Base-by-base conservation (phyloP, 2,113 vertebrate genomes). In the Geothlypis trichas region DNA sequence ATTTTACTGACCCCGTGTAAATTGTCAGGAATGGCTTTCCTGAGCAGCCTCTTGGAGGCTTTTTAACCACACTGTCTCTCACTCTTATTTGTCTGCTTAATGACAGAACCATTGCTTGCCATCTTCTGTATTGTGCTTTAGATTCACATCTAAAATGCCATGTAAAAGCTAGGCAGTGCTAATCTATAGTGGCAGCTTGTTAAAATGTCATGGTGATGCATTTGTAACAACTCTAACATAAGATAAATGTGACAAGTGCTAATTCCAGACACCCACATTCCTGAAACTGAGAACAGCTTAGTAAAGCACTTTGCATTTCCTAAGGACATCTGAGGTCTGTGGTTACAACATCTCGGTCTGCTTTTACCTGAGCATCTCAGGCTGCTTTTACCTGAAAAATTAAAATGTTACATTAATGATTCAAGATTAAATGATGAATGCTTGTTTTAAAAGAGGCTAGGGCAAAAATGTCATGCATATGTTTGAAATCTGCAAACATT, bases 171-270 rank as follows among this genome's bases (percentile, higher is more conserved):
- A 89, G 52, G 72, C 81, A 81, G 59, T 52, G 71, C 47, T 94
- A 78, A 90, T 93, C 76, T 93, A 42, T 89, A 77, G 71, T 89
- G 90, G 90, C 93, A 96, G 77, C 84, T 90, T 95, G 91, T 95
- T 92, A 84, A 96, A 96, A 81, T 89, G 94, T 91, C 55, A 15
- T 95, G 86, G 63, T 57, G 47, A 89, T 92, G 78, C 58, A 52
- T 95, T 95, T 94, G 57, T 93, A 96, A 91, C 72, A 46, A 89
- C 33, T 92, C 31, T 67, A 85, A 92, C 55, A 63, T 77, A 95
- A 90, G 91, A 95, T 74, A 95, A 94, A 94, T 95, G 77, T 97
- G 91, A 96, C 91, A 96, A 92, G 93, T 93, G 93, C 75, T 95
- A 95, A 96, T 97, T 97, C 80, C 62, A 75, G 92, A 92, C 87